Evolutionary conservation across 2,797 vertebrate species (phyloP).

Genomic region (Lateolabrax maculatus): DNA sequence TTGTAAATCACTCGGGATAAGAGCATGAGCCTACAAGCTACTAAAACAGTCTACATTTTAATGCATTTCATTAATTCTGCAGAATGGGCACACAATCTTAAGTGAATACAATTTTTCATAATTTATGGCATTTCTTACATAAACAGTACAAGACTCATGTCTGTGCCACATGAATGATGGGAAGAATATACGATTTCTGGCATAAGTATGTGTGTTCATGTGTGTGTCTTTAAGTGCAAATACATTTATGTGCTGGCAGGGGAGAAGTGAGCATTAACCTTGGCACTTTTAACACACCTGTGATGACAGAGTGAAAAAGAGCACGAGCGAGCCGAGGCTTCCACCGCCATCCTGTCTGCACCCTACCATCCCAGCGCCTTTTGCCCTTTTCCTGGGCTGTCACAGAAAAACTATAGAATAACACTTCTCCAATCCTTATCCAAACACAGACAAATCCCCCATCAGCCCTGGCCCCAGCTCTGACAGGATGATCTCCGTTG

Average conservation of each 20-base stretch:
- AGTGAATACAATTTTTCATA: neutral
- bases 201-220: conserved; percentile 13
- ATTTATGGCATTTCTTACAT: conserved; percentile 1
- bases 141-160: neutral
- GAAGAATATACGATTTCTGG: conserved; percentile 1
- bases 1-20: conserved; percentile 6
- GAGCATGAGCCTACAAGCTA: neutral
- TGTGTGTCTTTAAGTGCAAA: conserved; percentile 31
- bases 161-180: conserved; percentile 6
- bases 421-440: conserved; percentile 87
- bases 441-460: conserved; percentile 85
- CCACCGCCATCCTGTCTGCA: conserved; percentile 81
- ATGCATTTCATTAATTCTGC: conserved; percentile 12
- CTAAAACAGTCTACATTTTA: neutral
- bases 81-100: conserved; percentile 2
- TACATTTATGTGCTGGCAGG: conserved; percentile 21
- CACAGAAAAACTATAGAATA: conserved; percentile 83
- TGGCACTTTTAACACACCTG: conserved; percentile 77
- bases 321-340: conserved; percentile 57
- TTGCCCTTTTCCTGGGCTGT: conserved; percentile 81
- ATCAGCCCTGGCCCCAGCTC: conserved; percentile 77
- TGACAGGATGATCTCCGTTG: conserved; percentile 83
- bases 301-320: conserved; percentile 82
- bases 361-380: conserved; percentile 73
- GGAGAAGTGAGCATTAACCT: conserved; percentile 62